These are phyloP conservation scores for Drosophila willistoni DNA, from an alignment of 1,140 invertebrate genomes.

Conservation along the genomic window DNA sequence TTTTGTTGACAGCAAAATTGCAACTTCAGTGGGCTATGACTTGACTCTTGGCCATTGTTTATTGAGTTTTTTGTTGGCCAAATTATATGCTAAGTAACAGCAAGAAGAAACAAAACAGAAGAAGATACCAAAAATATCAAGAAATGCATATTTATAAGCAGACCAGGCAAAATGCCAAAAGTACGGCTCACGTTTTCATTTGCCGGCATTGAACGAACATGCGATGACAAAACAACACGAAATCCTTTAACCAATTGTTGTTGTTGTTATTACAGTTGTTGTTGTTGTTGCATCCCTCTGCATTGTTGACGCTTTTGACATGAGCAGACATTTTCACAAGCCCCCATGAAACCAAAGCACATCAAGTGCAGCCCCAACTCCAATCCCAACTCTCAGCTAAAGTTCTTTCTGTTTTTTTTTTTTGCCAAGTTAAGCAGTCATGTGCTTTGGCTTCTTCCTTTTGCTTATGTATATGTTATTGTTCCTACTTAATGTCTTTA, in stretches of 20 bases:
- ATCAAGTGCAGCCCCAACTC: slow-evolving; percentile 54
- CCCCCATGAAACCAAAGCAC: slow-evolving; percentile 65
- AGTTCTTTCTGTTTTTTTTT: neutral
- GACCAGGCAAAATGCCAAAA: slow-evolving; percentile 43
- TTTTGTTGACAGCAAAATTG: slow-evolving; percentile 77
- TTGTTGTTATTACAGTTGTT: slow-evolving; percentile 15
- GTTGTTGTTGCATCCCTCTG: slow-evolving; percentile 20
- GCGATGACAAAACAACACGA: slow-evolving; percentile 80
- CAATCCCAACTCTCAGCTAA: neutral
- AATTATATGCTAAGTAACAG: slow-evolving; percentile 57
- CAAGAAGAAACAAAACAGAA: neutral
- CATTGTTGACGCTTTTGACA: slow-evolving; percentile 71
- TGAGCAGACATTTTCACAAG: slow-evolving; percentile 75
- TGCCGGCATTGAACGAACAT: slow-evolving; percentile 68
- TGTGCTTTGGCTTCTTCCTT: slow-evolving; percentile 32
- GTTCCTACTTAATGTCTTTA: slow-evolving; percentile 82
- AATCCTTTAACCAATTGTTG: slow-evolving; percentile 57
- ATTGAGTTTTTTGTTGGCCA: slow-evolving; percentile 69
- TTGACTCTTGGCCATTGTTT: slow-evolving; percentile 62
- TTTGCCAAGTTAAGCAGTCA: slow-evolving; percentile 28
- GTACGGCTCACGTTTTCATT: slow-evolving; percentile 74
- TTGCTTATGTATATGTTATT: slow-evolving; percentile 60
- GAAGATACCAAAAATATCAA: slow-evolving; percentile 62
- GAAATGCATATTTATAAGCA: slow-evolving; percentile 79
- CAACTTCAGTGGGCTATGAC: slow-evolving; percentile 66